Evolutionary conservation across 2,888 invertebrate genomes (phyloP).

Genomic region (Hyles lineata): DNA sequence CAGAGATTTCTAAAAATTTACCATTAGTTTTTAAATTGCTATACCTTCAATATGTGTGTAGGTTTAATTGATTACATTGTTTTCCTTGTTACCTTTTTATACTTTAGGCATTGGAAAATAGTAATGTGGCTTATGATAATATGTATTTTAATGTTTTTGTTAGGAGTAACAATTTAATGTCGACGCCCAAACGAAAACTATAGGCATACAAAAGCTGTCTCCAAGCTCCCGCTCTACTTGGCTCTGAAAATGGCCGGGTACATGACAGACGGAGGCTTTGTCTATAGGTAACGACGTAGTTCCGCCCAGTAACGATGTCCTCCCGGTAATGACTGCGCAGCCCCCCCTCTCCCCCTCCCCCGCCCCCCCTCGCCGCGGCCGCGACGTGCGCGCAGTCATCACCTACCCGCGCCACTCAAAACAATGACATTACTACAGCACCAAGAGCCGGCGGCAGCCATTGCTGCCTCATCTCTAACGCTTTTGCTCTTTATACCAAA

Average conservation of each 20-base stretch:
- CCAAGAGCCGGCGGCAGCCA: background rate
- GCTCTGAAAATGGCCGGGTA: slow-evolving; percentile 68
- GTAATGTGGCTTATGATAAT: no score
- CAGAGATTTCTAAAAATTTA: no score
- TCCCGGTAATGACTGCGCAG: slow-evolving; percentile 66
- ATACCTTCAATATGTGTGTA: no score
- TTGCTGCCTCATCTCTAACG: slow-evolving; percentile 33
- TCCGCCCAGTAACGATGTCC: slow-evolving; percentile 77
- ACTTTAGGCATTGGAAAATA: no score
- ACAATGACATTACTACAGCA: slow-evolving; percentile 65
- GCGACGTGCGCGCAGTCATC: slow-evolving; percentile 23
- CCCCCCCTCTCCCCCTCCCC: background rate
- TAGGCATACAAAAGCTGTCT: background rate
- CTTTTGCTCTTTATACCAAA: slow-evolving; percentile 26
- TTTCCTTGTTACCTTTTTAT: no score
- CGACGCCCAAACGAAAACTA: background rate
- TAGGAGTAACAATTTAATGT: no score
- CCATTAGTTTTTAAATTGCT: no score
- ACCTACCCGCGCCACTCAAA: slow-evolving; percentile 35
- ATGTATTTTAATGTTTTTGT: no score
- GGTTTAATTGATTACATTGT: no score
- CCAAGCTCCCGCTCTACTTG: slow-evolving; percentile 45
- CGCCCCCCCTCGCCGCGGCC: slow-evolving; percentile 34
- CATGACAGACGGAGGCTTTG: slow-evolving; percentile 68
- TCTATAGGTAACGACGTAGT: slow-evolving; percentile 74